Evolutionary conservation across 2,113 vertebrate species (phyloP), one percentile per base, ranked within the genome.

Genomic region (Bos javanicus): DNA sequence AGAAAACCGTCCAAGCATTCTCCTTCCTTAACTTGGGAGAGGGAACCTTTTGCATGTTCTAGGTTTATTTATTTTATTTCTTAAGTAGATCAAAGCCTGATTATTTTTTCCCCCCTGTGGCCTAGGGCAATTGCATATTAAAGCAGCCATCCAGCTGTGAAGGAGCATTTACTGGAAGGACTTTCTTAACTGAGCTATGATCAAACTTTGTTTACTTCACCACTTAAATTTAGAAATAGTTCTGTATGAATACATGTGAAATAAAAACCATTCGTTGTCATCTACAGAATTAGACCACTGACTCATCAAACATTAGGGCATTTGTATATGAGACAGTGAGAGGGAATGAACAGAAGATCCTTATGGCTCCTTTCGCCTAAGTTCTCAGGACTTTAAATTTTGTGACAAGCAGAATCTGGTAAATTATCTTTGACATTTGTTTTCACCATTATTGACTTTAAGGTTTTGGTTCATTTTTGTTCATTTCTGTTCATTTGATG

Each of bases 181-280:
- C 86, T 97, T 96, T 96, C 89, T 93, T 98, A 91, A 97, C 93
- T 93, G 94, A 95, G 62, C 94, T 97, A 16, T 86, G 82, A 93
- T 98, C 87, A 96, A 59, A 96, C 90, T 97, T 95, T 87, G 95
- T 97, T 98, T 97, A 97, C 95, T 97, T 97, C 82, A 97, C 88
- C 78, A 94, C 86, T 98, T 97, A 94, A 74, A 74, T 71, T 95
- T 95, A 98, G 97, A 96, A 95, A 97, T 98, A 87, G 89, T 97
- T 97, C 82, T 95, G 9, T 95, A 82, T 97, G 95, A 94, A 91
- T 78, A 60, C 56, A 83, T 95, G 96, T 64, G 60, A 92, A 89
- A 90, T 90, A 94, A 97, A 91, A 95, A 96, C 59, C 36, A 90
- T 81, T 95, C 60, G 57, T 81, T 94, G 90, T 96, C 82, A 87